These are phyloP conservation scores for Pangasianodon gigas DNA, from an alignment of 2,113 vertebrate species.

Conservation along the genomic window DNA sequence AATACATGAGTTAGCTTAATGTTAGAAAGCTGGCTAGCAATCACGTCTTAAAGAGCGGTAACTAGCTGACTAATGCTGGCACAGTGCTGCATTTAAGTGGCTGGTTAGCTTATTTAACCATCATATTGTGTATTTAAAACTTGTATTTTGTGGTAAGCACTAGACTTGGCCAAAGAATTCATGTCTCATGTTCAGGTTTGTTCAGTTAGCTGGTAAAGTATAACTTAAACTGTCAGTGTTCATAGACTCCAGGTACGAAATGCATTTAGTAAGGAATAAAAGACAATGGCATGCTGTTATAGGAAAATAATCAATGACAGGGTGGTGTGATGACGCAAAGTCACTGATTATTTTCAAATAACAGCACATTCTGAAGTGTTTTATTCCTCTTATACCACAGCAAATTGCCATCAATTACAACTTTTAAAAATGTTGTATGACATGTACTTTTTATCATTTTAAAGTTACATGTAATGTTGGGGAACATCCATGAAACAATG, in stretches of 20 bases:
- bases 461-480: neutral
- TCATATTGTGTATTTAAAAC: neutral
- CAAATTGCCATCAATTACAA: neutral
- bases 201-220: neutral
- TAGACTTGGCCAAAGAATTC: neutral
- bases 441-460: neutral
- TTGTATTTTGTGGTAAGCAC: neutral
- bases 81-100: neutral
- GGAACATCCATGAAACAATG: neutral
- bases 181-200: neutral
- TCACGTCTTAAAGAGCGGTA: neutral
- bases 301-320: neutral
- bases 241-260: neutral
- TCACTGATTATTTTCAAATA: neutral
- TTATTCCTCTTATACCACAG: neutral
- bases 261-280: neutral
- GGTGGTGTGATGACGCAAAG: neutral
- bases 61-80: neutral
- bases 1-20: neutral
- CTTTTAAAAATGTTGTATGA: neutral
- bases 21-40: neutral
- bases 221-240: neutral
- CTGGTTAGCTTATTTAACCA: neutral
- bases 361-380: neutral
- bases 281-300: neutral